A percentile compares a stretch with the other conserved stretches of the same genome.
phyloP scores from a whole-genome alignment of 2,888 invertebrate genomes.

The Bellardia pandia region DNA sequence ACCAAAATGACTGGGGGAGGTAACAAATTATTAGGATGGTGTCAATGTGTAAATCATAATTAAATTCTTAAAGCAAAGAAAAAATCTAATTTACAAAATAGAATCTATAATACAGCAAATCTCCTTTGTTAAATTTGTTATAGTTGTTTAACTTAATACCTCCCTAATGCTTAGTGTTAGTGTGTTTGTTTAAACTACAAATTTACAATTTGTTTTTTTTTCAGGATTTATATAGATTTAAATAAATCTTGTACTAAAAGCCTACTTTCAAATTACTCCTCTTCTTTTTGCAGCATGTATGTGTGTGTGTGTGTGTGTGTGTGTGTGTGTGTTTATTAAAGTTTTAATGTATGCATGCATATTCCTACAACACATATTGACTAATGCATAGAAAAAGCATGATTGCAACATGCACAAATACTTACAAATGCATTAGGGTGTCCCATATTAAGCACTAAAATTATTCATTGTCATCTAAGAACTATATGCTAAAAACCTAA shows the following conservation, averaged over 20 bases:
- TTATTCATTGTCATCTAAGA: too few relatives aligned
- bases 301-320: not conserved
- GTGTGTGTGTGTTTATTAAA: not conserved
- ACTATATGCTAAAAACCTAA: too few relatives aligned
- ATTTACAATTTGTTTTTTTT: conserved; percentile 49
- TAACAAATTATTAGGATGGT: not conserved
- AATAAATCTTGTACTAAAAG: conserved; percentile 46
- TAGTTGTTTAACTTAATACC: too few relatives aligned
- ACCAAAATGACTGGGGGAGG: not conserved
- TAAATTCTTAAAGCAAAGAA: not conserved
- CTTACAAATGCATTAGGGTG: not conserved
- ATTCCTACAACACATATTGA: not conserved
- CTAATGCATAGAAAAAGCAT: conserved; percentile 14
- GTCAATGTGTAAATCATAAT: not conserved
- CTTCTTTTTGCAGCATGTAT: not conserved
- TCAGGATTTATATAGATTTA: conserved; percentile 28
- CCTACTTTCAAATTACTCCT: conserved; percentile 28
- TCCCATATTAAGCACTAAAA: too few relatives aligned
- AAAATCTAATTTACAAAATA: not conserved
- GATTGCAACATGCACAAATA: not conserved
- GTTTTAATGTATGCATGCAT: not conserved
- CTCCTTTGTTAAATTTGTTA: too few relatives aligned
- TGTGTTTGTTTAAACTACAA: conserved; percentile 10
- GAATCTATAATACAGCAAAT: too few relatives aligned
- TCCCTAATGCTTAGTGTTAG: not conserved